Base-by-base conservation (phyloP, 35 echinoderm and acorn worm species). In the Strongylocentrotus purpuratus region DNA sequence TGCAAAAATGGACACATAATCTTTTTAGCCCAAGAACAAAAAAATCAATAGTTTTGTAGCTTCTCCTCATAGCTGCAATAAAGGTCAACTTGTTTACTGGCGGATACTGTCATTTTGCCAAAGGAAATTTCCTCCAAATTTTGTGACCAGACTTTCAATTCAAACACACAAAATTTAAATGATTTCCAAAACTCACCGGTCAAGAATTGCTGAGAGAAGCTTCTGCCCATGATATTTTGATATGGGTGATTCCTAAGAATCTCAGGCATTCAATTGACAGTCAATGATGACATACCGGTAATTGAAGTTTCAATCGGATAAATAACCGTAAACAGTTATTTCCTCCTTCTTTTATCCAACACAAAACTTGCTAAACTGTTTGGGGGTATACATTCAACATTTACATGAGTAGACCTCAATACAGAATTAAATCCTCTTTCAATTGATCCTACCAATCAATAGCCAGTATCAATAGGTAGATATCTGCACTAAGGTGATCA, bases 301-400 rank as follows among this genome's bases (percentile, higher is more conserved):
- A 41, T 41, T 41, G 35, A 41, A 28, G 5, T 28, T 70, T 22
- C 6, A 70, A 70, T 25, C 4, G 1, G 65, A 78, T 78, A 28
- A 78, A 70, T n/a, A 78, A 78, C 65, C 20, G 65, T 78, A n/a
- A 78, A 78, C 65, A 78, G 65, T 78, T 78, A 78, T 78, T 78
- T 78, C 65, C 20, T 28, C 20, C 22, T 78, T 28, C 65, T 6
- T 78, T 78, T 22, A 78, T 28, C 25, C 20, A 28, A 78, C 65
- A 78, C 20, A 78, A 78, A 28, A 55, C 50, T 11, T 0, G 50
- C 50, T 55, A 55, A 55, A 78, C 65, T 28, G 65, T 28, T n/a
- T 78, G 22, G 28, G 65, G 7, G 2, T 78, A 78, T 78, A 78
- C 15, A 78, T 28, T n/a, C 65, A 78, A 78, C 7, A 78, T 8